Conservation (phyloP, 2,888 invertebrate species). For the Acrobasis repandana region DNA sequence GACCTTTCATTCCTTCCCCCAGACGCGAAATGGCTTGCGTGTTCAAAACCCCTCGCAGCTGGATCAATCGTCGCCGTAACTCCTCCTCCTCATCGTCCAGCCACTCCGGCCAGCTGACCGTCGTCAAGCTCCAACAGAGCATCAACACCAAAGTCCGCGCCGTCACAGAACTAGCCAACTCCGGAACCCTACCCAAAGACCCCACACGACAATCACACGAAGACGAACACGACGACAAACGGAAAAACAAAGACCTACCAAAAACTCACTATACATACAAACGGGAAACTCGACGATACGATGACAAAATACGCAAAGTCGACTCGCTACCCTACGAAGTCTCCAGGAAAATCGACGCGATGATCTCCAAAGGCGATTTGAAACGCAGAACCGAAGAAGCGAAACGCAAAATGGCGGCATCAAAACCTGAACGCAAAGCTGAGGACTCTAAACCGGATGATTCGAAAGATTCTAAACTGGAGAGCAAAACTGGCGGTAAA, state of each 20-base stretch:
- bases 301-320: not conserved
- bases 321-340: not conserved
- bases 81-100: conserved; percentile 68
- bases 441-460: too few species aligned
- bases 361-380: not conserved
- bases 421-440: too few species aligned
- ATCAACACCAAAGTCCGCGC: not conserved
- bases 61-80: conserved; percentile 54
- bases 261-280: not conserved
- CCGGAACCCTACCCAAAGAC: not conserved
- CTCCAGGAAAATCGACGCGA: not conserved
- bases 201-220: not conserved
- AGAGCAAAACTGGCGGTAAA: not conserved
- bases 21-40: conserved; percentile 45
- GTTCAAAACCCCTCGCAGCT: conserved; percentile 43
- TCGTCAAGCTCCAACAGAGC: conserved; percentile 7
- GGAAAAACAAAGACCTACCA: not conserved
- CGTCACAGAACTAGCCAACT: conserved; percentile 4
- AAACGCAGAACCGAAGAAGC: not conserved
- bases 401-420: not conserved
- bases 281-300: not conserved
- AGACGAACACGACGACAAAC: not conserved
- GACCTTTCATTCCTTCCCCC: conserved; percentile 20
- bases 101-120: conserved; percentile 2
- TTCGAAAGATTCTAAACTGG: too few species aligned